Percentiles rank a stretch among this genome's conserved stretches.
Conservation (phyloP, 2,113 vertebrate species). For the Tichodroma muraria region DNA sequence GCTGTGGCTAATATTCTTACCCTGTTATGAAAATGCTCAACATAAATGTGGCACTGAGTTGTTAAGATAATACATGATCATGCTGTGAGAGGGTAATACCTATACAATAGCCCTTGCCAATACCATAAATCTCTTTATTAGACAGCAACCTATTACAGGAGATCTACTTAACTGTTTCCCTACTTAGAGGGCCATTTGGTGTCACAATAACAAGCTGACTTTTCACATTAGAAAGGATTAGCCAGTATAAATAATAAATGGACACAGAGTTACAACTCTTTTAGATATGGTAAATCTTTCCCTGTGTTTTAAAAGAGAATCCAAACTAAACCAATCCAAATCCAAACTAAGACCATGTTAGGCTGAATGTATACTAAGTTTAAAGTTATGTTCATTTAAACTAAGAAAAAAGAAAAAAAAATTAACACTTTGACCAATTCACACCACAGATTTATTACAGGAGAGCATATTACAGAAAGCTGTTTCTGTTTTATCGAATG, state of each 20-base stretch:
- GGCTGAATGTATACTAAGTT: neutral
- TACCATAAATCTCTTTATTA: constrained; percentile 76
- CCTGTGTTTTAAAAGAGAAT: constrained; percentile 12
- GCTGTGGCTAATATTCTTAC: constrained; percentile 76
- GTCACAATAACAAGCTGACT: constrained; percentile 67
- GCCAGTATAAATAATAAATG: constrained; percentile 69
- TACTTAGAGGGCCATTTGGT: constrained; percentile 69
- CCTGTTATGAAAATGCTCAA: constrained; percentile 72
- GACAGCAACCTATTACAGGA: constrained; percentile 68
- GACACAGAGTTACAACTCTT: constrained; percentile 25
- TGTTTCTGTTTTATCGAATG: neutral
- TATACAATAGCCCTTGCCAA: constrained; percentile 72
- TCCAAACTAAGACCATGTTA: neutral
- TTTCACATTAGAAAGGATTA: constrained; percentile 68
- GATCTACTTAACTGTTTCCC: constrained; percentile 71
- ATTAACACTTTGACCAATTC: neutral
- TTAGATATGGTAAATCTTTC: constrained; percentile 39
- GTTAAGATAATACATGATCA: constrained; percentile 76
- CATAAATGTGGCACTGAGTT: constrained; percentile 73
- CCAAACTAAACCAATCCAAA: constrained; percentile 36
- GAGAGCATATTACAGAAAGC: neutral
- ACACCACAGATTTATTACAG: neutral
- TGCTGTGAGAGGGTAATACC: constrained; percentile 72
- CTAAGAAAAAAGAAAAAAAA: neutral
- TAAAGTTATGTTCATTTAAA: neutral